Conservation (phyloP, 2,888 invertebrate genomes). For the Girardia tigrina region DNA sequence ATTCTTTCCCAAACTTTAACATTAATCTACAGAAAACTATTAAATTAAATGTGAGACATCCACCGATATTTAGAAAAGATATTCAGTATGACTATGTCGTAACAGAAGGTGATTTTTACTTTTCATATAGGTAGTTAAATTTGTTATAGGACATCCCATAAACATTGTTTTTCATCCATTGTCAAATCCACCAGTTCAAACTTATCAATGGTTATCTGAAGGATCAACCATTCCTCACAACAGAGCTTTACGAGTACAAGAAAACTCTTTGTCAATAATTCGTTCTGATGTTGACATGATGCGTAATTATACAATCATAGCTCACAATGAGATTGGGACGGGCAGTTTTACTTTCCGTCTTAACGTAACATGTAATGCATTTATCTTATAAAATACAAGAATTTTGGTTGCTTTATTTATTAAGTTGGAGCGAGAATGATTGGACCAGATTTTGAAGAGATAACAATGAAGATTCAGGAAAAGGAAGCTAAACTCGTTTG, state of each 20-base stretch:
- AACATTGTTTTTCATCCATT: neutral
- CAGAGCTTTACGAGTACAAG: neutral
- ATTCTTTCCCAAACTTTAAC: neutral
- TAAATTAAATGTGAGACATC: neutral
- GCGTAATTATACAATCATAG: neutral
- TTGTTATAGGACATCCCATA: neutral
- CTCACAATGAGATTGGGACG: neutral
- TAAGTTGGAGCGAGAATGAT: neutral
- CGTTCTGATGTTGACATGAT: conserved; percentile 17
- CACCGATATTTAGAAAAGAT: neutral
- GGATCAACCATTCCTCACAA: neutral
- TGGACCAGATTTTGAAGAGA: neutral
- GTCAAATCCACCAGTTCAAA: neutral
- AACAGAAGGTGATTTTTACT: neutral
- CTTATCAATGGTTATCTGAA: neutral
- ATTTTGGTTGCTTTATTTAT: neutral
- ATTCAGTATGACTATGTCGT: neutral
- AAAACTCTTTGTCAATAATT: neutral
- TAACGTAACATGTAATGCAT: neutral
- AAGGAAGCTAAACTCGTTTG: neutral
- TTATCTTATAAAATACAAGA: too few species aligned
- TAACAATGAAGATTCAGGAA: neutral
- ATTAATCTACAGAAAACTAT: neutral
- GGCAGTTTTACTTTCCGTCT: conserved; percentile 1
- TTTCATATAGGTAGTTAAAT: too few species aligned